Evolutionary conservation across 2,113 vertebrate genomes (phyloP).

Genomic region (Channa argus): DNA sequence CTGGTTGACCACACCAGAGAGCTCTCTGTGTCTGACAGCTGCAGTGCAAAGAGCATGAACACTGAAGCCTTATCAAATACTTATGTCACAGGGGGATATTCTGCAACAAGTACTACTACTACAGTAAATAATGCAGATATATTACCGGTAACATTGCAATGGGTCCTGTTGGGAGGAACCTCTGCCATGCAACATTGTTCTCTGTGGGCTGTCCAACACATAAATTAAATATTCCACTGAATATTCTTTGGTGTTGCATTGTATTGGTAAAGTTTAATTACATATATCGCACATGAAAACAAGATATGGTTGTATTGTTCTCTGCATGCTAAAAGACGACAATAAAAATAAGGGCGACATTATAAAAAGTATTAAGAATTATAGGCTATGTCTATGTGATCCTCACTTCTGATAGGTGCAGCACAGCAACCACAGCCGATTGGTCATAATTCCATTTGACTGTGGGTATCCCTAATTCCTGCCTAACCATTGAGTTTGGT

Average conservation of each 20-base stretch:
- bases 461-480: slow-evolving; percentile 87
- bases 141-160: slow-evolving; percentile 96
- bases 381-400: background rate
- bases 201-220: slow-evolving; percentile 88
- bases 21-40: slow-evolving; percentile 94
- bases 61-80: slow-evolving; percentile 7
- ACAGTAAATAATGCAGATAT: slow-evolving; percentile 15
- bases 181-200: slow-evolving; percentile 98
- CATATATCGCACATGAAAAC: slow-evolving; percentile 28
- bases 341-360: slow-evolving; percentile 2
- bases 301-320: slow-evolving; percentile 36
- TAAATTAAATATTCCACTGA: slow-evolving; percentile 20
- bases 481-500: slow-evolving; percentile 91
- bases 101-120: background rate
- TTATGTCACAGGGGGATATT: background rate
- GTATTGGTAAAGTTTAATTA: slow-evolving; percentile 26
- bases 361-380: background rate
- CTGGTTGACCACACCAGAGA: slow-evolving; percentile 98
- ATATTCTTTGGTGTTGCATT: slow-evolving; percentile 20
- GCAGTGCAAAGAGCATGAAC: slow-evolving; percentile 19
- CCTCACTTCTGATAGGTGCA: slow-evolving; percentile 90
- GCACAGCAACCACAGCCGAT: slow-evolving; percentile 94
- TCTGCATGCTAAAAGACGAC: slow-evolving; percentile 22
- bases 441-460: slow-evolving; percentile 95
- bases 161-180: slow-evolving; percentile 96